These are phyloP conservation scores for Carduelis carduelis DNA, from an alignment of 2,797 vertebrate species.

Conservation along the genomic window DNA sequence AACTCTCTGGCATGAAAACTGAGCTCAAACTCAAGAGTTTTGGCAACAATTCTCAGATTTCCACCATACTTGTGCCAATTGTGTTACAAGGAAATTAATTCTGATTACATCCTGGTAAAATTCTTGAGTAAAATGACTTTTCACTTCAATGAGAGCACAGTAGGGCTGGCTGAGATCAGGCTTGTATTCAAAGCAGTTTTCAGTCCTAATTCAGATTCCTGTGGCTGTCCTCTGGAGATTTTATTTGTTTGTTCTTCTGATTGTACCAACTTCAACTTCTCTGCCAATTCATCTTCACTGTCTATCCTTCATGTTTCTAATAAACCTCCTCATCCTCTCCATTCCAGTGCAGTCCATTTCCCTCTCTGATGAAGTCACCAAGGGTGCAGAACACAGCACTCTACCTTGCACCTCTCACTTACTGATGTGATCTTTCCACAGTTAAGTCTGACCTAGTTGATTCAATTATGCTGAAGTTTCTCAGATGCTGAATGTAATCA, in stretches of 20 bases:
- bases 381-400: background rate
- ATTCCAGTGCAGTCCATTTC: background rate
- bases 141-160: background rate
- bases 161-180: background rate
- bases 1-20: background rate
- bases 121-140: background rate
- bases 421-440: background rate
- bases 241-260: background rate
- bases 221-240: background rate
- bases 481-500: conserved; percentile 33
- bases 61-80: accelerated
- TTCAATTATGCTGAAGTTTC: conserved; percentile 13
- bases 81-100: background rate
- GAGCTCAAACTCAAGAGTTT: background rate
- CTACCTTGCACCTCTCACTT: background rate
- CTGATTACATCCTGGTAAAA: background rate
- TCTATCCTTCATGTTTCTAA: background rate
- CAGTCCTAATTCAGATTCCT: background rate
- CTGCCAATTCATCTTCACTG: background rate
- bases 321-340: background rate
- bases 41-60: background rate
- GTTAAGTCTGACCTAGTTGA: background rate
- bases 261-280: background rate
- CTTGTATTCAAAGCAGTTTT: background rate
- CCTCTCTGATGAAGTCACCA: background rate